Evolutionary conservation across 2,888 invertebrate species (phyloP), one percentile per base, ranked within the genome.

Genomic region (Merodon equestris): DNA sequence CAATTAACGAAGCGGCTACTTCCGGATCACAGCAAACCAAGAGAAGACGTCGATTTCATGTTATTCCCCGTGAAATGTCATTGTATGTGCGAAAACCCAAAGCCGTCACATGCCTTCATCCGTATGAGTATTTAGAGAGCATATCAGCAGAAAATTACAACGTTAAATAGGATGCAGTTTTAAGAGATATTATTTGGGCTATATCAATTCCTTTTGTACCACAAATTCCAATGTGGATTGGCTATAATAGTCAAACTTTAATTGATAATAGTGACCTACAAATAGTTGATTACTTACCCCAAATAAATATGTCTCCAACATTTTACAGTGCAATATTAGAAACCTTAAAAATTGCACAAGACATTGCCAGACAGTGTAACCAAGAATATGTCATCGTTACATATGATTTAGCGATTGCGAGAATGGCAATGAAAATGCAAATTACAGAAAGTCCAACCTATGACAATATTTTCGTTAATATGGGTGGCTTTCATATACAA

Each of bases 401-500:
- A 9, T 84, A 83, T 56, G 84, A 85, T 76, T 76, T 84, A 38
- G 84, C 82, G 12, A 83, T 84, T 19, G 82, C 82, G 9, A 83
- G 82, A 82, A 60, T 84, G n/a, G 84, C 84, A 3, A 44, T 82
- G 1, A 75, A 81, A 70, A 82, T 85, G 18, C 84, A 85, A 82
- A 38, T 67, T 15, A 79, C 75, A 9, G 83, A 83, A 61, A 63
- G 42, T 70, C 79, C 81, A 9, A 53, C 9, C n/a, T 83, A 81
- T 68, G 57, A 83, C 40, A 67, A 81, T 58, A n/a, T 83, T 45
- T 83, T 83, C 54, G 83, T 84, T 56, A 76, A 82, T 56, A 53
- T 82, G 18, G 83, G 82, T 9, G 19, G 66, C 7, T 83, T 84
- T 56, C 83, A 83, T 47, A 77, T 83, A 14, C 75, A 82, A 75